Evolutionary conservation across 2,888 invertebrate species (phyloP).

Genomic region (Ceramica pisi): DNA sequence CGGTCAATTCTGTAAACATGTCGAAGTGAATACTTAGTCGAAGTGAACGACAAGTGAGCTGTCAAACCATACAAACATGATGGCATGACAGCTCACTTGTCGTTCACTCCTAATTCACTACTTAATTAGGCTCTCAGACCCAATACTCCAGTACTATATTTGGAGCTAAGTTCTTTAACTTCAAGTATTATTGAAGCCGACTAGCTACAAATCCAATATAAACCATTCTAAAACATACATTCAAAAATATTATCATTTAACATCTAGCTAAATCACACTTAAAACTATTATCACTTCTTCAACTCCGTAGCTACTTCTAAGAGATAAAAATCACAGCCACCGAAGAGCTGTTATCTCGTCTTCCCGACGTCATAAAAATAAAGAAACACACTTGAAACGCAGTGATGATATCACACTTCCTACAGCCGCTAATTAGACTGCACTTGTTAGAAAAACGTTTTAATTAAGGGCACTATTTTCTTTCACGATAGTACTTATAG

Average conservation of each 20-base stretch:
- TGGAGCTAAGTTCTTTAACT: neutral
- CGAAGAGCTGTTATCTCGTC: conserved; percentile 40
- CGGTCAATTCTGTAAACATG: no score
- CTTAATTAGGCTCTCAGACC: no score
- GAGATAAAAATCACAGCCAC: conserved; percentile 47
- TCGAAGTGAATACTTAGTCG: no score
- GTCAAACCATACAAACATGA: no score
- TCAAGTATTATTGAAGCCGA: neutral
- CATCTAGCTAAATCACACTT: neutral
- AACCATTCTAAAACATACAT: neutral
- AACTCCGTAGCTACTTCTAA: conserved; percentile 17
- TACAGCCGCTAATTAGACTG: conserved; percentile 53
- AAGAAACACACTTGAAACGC: conserved; percentile 34
- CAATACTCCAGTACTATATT: neutral
- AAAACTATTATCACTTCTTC: conserved; percentile 5
- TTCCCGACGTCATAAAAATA: conserved; percentile 57
- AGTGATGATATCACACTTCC: conserved; percentile 62
- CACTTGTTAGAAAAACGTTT: conserved; percentile 28
- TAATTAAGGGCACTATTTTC: conserved; percentile 32
- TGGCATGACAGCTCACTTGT: no score
- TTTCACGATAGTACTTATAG: neutral
- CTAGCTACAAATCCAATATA: neutral
- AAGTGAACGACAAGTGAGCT: no score
- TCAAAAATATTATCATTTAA: conserved; percentile 5
- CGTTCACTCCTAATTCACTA: no score